Percentiles rank a stretch among this genome's conserved stretches.
Evolutionary conservation across 2,888 invertebrate genomes (phyloP).

Genomic region (Gymnocheta viridis): DNA sequence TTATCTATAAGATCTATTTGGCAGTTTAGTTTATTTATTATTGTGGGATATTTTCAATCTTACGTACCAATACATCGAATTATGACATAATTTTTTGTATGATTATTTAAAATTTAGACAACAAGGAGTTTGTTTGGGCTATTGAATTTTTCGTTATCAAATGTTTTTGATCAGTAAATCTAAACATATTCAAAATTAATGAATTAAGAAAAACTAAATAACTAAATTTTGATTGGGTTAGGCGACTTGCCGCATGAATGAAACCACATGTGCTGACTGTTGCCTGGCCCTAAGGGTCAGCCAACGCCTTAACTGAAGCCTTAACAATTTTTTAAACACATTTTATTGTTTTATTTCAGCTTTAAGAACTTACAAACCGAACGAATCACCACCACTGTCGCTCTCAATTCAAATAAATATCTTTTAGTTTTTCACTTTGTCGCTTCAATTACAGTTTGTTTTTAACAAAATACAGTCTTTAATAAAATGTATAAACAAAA

Average conservation of each 20-base stretch:
- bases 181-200: neutral
- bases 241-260: neutral
- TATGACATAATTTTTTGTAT: neutral
- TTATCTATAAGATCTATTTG: slow-evolving; percentile 34
- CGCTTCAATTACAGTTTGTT: slow-evolving; percentile 7
- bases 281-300: too few species aligned
- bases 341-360: neutral
- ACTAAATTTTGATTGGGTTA: too few species aligned
- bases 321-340: neutral
- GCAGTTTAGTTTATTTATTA: slow-evolving; percentile 26
- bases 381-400: neutral
- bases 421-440: neutral
- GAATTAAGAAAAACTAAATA: neutral
- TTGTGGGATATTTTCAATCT: slow-evolving; percentile 1
- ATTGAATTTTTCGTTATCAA: neutral
- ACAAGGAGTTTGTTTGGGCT: neutral
- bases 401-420: neutral
- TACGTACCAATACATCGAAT: neutral
- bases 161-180: neutral
- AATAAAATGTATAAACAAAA: neutral
- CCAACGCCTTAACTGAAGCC: too few species aligned
- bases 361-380: neutral
- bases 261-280: neutral
- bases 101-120: slow-evolving; percentile 11
- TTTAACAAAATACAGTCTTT: neutral